Conservation (phyloP, 2,888 invertebrate species). For the Netelia melanura region DNA sequence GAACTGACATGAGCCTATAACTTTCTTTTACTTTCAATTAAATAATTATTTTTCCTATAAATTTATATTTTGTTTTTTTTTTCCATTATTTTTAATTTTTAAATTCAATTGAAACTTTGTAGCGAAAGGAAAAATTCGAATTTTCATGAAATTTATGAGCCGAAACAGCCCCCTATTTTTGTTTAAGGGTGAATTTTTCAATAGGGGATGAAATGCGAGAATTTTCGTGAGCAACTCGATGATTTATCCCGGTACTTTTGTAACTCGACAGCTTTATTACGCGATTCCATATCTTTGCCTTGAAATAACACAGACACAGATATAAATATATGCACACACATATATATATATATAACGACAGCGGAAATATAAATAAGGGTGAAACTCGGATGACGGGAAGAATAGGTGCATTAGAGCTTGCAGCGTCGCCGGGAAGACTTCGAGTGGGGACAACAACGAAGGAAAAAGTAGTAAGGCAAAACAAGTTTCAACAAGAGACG, state of each 20-base stretch:
- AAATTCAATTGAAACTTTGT: too few relatives aligned
- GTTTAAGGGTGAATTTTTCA: not conserved
- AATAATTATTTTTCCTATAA: too few relatives aligned
- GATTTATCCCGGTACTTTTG: slow-evolving; percentile 61
- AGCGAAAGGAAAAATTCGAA: not conserved
- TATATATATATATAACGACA: not conserved
- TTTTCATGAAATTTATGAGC: not conserved
- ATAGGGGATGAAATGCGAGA: slow-evolving; percentile 1
- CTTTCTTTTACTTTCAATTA: too few relatives aligned
- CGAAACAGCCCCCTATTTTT: not conserved
- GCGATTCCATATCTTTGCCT: slow-evolving; percentile 29
- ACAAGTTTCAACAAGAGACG: too few relatives aligned
- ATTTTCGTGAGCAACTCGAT: slow-evolving; percentile 39
- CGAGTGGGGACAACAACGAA: slow-evolving; percentile 7
- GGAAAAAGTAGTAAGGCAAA: slow-evolving; percentile 26
- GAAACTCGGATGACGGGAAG: slow-evolving; percentile 41
- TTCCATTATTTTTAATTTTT: too few relatives aligned
- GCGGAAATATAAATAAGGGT: slow-evolving; percentile 47
- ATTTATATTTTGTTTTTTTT: too few relatives aligned
- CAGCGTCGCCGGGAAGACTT: slow-evolving; percentile 15
- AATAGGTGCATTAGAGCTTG: slow-evolving; percentile 58
- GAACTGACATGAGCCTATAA: too few relatives aligned
- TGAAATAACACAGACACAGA: slow-evolving; percentile 4
- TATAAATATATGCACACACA: slow-evolving; percentile 11
- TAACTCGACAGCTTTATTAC: slow-evolving; percentile 63